Percentiles rank a stretch among this genome's conserved stretches.
These are phyloP conservation scores for Tenualosa ilisha DNA, from an alignment of 2,797 vertebrate genomes.

Conservation along the genomic window DNA sequence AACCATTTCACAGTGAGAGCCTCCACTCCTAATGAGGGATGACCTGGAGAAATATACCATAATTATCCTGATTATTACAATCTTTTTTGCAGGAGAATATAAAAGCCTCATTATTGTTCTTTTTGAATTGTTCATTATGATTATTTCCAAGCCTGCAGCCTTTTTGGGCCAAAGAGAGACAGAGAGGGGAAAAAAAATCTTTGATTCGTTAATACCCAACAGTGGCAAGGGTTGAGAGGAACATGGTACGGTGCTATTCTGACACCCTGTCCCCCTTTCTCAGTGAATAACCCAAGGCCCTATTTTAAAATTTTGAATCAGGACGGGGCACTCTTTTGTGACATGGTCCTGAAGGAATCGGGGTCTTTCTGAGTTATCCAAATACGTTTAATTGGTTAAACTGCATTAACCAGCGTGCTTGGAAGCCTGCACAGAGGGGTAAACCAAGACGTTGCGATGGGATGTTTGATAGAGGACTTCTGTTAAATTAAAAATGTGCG, in stretches of 20 bases:
- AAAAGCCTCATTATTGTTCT: conserved; percentile 68
- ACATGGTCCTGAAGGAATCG: conserved; percentile 38
- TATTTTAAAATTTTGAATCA: conserved; percentile 40
- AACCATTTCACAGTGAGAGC: conserved; percentile 53
- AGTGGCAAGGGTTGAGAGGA: conserved; percentile 45
- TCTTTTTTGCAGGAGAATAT: conserved; percentile 63
- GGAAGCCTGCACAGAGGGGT: conserved; percentile 10
- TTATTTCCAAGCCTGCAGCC: conserved; percentile 64
- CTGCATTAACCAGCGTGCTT: conserved; percentile 31
- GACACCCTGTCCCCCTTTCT: conserved; percentile 19
- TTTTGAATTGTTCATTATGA: conserved; percentile 67
- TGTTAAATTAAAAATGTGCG: conserved; percentile 12
- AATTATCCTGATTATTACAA: conserved; percentile 68
- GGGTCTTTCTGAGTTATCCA: conserved; percentile 47
- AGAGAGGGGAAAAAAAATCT: conserved; percentile 38
- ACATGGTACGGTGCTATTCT: conserved; percentile 27
- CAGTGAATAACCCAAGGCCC: conserved; percentile 48
- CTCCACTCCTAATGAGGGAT: conserved; percentile 65
- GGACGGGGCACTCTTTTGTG: conserved; percentile 41
- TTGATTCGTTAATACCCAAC: conserved; percentile 52
- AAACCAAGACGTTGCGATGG: neutral
- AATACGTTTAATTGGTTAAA: conserved; percentile 55
- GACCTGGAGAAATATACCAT: conserved; percentile 65
- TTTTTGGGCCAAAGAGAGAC: conserved; percentile 52
- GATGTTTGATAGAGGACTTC: conserved; percentile 16